Evolutionary conservation across 2,888 invertebrate species (phyloP).

Genomic region (Clusia tigrina): DNA sequence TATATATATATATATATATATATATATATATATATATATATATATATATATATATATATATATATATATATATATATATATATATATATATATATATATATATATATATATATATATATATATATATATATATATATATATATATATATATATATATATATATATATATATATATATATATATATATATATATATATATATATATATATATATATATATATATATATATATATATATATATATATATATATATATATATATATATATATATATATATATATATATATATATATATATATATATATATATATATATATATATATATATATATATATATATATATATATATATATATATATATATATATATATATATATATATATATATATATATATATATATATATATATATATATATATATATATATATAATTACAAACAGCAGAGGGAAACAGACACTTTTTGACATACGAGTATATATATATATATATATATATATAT

Average conservation of each 20-base stretch:
- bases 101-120: not conserved
- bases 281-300: not conserved
- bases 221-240: conserved; percentile 10
- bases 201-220: conserved; percentile 2
- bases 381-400: not conserved
- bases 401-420: not conserved
- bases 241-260: conserved; percentile 2
- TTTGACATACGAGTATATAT: too few relatives aligned
- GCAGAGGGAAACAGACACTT: too few relatives aligned
- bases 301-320: not conserved
- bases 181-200: conserved; percentile 1
- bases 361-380: not conserved
- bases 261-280: not conserved
- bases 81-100: not conserved
- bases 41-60: not conserved
- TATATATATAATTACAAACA: not conserved
- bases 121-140: conserved; percentile 2
- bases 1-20: not conserved
- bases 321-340: not conserved
- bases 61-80: not conserved
- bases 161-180: not conserved
- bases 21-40: not conserved
- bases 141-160: not conserved
- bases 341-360: not conserved
- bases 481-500: too few relatives aligned